Percentiles rank a stretch among this genome's conserved stretches.
These are phyloP conservation scores for Haliclona indistincta DNA, from an alignment of 37 sponge, comb jelly and placozoan species.

Conservation along the genomic window DNA sequence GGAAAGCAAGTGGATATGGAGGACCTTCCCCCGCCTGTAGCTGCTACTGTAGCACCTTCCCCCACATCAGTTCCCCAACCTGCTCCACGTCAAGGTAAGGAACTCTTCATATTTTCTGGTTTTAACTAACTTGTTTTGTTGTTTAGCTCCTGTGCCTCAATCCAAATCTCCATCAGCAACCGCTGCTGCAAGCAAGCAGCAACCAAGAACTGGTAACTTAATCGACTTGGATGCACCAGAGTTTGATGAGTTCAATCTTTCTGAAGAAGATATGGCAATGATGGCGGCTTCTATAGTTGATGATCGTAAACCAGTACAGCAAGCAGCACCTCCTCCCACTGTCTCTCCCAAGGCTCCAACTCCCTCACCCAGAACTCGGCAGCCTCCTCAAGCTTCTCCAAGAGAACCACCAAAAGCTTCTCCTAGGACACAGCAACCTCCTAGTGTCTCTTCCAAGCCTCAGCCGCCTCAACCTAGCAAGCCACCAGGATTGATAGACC, in stretches of 20 bases:
- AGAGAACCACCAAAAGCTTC: background rate
- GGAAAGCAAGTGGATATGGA: conserved; percentile 36
- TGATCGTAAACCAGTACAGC: background rate
- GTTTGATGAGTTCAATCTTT: conserved; percentile 47
- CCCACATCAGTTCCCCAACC: background rate
- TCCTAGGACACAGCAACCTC: conserved; percentile 1
- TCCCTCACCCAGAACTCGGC: background rate
- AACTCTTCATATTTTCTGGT: too few species aligned
- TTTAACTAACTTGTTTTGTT: too few species aligned
- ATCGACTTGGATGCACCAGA: conserved; percentile 39
- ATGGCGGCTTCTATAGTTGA: conserved; percentile 7
- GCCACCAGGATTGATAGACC: conserved; percentile 36
- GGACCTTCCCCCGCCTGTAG: conserved; percentile 20
- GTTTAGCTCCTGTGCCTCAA: too few species aligned
- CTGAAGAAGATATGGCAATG: conserved; percentile 41
- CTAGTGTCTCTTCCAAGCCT: conserved; percentile 12
- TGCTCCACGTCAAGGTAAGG: too few species aligned
- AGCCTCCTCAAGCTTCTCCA: background rate
- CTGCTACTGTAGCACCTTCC: background rate
- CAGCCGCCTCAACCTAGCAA: conserved; percentile 17
- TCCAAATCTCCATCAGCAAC: background rate
- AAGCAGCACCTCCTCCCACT: background rate
- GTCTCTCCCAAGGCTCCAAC: background rate
- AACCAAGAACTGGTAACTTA: conserved; percentile 6
- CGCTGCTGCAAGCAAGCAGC: too few species aligned